Evolutionary conservation across 30 jellyfish, hydroid and myxozoan species (phyloP).

Genomic region (Catostylus mosaicus): DNA sequence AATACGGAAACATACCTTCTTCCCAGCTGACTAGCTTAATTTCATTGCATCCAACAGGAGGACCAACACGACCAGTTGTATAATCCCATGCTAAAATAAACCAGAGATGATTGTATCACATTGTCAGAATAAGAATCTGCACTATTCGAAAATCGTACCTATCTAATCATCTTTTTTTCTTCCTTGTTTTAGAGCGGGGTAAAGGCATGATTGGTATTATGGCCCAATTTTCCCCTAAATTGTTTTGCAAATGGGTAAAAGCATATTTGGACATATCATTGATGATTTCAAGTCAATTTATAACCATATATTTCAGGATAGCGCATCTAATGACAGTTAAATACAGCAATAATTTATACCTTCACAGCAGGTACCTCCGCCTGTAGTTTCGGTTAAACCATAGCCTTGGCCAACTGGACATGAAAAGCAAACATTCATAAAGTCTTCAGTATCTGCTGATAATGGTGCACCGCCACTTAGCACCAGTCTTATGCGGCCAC

Average conservation of each 20-base stretch:
- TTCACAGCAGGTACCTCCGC: conserved; percentile 91
- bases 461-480: conserved; percentile 99
- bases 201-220: too few relatives aligned
- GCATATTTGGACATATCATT: too few relatives aligned
- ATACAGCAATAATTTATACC: conserved; percentile 22
- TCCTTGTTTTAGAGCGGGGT: too few relatives aligned
- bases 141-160: not conserved
- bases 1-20: conserved; percentile 77
- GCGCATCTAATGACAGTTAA: not conserved
- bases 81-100: conserved; percentile 82
- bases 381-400: conserved; percentile 97
- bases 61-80: conserved; percentile 97
- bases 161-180: too few relatives aligned
- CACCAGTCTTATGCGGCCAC: conserved; percentile 88
- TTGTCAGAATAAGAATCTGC: not conserved
- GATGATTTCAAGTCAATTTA: too few relatives aligned
- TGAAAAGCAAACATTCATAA: conserved; percentile 96
- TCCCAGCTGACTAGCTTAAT: conserved; percentile 97
- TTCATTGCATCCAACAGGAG: conserved; percentile 88
- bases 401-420: conserved; percentile 99
- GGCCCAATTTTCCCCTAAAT: too few relatives aligned
- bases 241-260: too few relatives aligned
- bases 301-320: too few relatives aligned
- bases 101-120: not conserved
- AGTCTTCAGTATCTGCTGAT: conserved; percentile 95